These are phyloP conservation scores for Aphrocallistes beatrix DNA, from an alignment of 37 sponge, comb jelly and placozoan genomes.

Conservation along the genomic window DNA sequence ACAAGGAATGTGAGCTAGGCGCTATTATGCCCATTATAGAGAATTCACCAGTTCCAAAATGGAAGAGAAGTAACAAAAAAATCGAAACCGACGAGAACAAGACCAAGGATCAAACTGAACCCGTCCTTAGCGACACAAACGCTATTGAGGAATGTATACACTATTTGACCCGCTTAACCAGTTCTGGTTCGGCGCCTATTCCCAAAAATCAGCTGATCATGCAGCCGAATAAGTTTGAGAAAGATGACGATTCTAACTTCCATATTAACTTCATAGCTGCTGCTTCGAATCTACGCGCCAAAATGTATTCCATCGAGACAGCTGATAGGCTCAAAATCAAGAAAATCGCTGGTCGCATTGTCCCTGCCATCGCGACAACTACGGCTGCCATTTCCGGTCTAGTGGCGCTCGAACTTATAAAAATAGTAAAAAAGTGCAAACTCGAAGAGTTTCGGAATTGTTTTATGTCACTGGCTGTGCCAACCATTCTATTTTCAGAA, in stretches of 20 bases:
- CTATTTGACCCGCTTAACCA: background rate
- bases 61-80: background rate
- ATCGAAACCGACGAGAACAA: constrained; percentile 19
- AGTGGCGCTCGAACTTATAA: constrained; percentile 82
- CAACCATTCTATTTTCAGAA: constrained; percentile 70
- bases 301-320: constrained; percentile 71
- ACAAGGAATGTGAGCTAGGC: background rate
- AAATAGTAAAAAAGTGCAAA: constrained; percentile 51
- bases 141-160: background rate
- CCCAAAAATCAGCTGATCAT: constrained; percentile 29
- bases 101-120: background rate
- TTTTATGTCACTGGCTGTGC: constrained; percentile 87
- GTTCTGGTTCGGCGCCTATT: background rate
- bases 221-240: constrained; percentile 59
- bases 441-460: constrained; percentile 59
- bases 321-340: constrained; percentile 84
- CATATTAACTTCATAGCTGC: constrained; percentile 98
- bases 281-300: constrained; percentile 76
- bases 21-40: background rate
- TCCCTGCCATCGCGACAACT: constrained; percentile 99
- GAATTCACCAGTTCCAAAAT: background rate
- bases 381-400: constrained; percentile 93
- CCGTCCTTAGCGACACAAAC: background rate
- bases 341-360: constrained; percentile 90
- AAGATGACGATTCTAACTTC: constrained; percentile 87